Evolutionary conservation across 1,140 invertebrate species (phyloP).

Genomic region (Drosophila gunungcola): DNA sequence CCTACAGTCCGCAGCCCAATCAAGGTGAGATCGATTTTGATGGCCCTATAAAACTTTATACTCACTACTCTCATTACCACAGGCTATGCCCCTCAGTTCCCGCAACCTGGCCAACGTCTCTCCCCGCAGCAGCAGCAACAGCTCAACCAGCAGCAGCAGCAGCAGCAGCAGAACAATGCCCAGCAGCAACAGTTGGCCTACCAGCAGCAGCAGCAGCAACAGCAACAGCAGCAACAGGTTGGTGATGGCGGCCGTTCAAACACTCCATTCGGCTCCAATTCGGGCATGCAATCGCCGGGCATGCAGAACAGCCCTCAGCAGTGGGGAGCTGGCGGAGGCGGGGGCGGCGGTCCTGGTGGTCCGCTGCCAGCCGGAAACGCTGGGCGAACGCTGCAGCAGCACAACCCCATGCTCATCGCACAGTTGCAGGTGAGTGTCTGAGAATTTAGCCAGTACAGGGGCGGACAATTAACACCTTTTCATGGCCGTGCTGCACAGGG

Average conservation of each 20-base stretch:
- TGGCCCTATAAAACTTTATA: too few species aligned
- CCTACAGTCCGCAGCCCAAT: conserved; percentile 83
- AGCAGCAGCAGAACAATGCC: conserved; percentile 49
- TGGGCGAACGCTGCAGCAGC: conserved; percentile 86
- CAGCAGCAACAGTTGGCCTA: conserved; percentile 81
- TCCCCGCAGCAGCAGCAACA: conserved; percentile 76
- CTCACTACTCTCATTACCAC: neutral
- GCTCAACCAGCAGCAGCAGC: conserved; percentile 36
- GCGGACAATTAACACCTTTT: conserved; percentile 36
- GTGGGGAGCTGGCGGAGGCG: conserved; percentile 39
- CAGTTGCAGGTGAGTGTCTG: conserved; percentile 88
- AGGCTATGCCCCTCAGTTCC: conserved; percentile 77
- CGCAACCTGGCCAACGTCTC: conserved; percentile 72
- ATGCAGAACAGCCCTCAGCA: conserved; percentile 74
- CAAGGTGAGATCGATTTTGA: conserved; percentile 47
- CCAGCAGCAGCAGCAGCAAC: conserved; percentile 57
- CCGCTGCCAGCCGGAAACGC: conserved; percentile 55
- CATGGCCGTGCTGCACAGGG: conserved; percentile 54
- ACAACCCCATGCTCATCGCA: conserved; percentile 92
- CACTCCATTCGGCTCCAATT: conserved; percentile 62
- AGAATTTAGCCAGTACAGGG: neutral
- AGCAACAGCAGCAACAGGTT: conserved; percentile 75
- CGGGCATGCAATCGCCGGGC: conserved; percentile 73
- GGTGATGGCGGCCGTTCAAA: conserved; percentile 60
- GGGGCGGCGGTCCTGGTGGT: conserved; percentile 41